Conservation (phyloP, 2,888 invertebrate genomes). For the Myopa testacea region DNA sequence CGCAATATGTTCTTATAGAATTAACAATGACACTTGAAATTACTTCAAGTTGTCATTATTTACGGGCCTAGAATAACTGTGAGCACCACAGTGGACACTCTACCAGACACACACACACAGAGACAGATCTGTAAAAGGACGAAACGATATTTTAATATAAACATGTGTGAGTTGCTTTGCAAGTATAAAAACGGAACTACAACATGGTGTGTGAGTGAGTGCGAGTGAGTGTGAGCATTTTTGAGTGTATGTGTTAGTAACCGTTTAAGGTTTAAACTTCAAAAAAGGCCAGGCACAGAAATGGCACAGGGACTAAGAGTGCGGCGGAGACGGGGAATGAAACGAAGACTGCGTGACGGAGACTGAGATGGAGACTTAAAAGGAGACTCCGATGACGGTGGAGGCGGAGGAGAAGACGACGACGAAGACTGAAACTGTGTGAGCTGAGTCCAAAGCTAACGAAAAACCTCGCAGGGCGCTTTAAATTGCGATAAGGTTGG, state of each 20-base stretch:
- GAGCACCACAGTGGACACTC: too few species aligned
- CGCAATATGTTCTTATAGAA: too few species aligned
- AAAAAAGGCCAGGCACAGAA: slow-evolving; percentile 9
- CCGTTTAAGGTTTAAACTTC: slow-evolving; percentile 10
- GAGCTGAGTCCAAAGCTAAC: slow-evolving; percentile 39
- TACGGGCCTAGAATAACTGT: too few species aligned
- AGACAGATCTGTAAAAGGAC: slow-evolving; percentile 33
- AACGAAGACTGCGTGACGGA: too few species aligned
- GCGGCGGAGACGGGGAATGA: too few species aligned
- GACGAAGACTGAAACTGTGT: not conserved
- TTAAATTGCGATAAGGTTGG: slow-evolving; percentile 68
- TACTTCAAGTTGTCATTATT: too few species aligned
- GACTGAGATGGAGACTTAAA: too few species aligned
- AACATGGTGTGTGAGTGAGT: not conserved
- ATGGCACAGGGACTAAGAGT: not conserved
- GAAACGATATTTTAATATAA: slow-evolving; percentile 40
- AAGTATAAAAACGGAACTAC: too few species aligned
- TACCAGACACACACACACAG: too few species aligned
- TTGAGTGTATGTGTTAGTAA: slow-evolving; percentile 2
- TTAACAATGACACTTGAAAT: too few species aligned
- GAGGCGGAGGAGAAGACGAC: not conserved
- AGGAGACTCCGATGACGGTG: too few species aligned
- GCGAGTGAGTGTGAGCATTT: not conserved
- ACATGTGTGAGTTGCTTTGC: slow-evolving; percentile 6
- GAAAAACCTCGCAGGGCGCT: slow-evolving; percentile 53